Percentiles rank a stretch among this genome's conserved stretches.
These are phyloP conservation scores for Rhinoptilus africanus DNA, from an alignment of 2,113 vertebrate species.

Conservation along the genomic window DNA sequence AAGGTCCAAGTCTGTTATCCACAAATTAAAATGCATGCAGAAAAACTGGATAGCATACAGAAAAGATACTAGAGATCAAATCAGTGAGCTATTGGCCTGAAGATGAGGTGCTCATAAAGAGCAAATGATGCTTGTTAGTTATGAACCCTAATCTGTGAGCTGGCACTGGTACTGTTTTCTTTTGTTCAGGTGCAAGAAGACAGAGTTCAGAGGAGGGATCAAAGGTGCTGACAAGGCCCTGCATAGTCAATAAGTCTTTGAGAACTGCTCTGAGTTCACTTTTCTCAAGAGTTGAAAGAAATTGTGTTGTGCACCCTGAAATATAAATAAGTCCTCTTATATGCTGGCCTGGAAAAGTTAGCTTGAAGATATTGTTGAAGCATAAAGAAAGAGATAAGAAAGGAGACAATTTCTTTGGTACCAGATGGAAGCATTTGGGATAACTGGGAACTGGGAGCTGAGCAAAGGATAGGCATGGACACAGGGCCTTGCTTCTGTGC, in stretches of 20 bases:
- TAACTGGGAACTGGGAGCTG: background rate
- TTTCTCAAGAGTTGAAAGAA: background rate
- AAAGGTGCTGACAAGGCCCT: background rate
- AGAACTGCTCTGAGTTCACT: background rate
- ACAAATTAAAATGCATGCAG: background rate
- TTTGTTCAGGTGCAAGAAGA: background rate
- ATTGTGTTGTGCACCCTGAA: background rate
- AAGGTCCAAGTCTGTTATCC: background rate
- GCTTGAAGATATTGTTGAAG: background rate
- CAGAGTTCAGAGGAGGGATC: background rate
- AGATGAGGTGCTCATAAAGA: background rate
- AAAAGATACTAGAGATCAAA: background rate
- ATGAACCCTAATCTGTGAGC: background rate
- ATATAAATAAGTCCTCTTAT: background rate
- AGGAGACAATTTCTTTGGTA: background rate
- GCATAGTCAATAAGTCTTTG: background rate
- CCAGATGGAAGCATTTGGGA: background rate
- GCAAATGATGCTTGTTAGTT: background rate
- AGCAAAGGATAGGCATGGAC: background rate
- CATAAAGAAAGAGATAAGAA: background rate
- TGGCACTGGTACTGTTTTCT: background rate
- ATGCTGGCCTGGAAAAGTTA: background rate
- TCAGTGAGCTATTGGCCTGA: background rate
- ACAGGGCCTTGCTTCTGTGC: background rate
- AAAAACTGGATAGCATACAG: background rate